Conservation (phyloP, 2,113 vertebrate genomes). For the Sinocyclocheilus anshuiensis region DNA sequence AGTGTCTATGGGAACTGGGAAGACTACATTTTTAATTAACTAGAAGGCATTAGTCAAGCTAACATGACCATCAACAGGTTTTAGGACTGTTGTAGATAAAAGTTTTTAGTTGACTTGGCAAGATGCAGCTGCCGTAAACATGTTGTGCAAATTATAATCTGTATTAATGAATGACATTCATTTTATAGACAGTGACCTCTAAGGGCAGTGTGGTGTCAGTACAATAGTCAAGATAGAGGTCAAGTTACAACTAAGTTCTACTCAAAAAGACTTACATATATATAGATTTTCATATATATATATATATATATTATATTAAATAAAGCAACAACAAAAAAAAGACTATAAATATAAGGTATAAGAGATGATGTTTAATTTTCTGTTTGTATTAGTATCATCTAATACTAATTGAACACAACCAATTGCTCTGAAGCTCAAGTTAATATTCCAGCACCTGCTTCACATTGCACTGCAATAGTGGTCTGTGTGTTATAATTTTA, state of each 20-base stretch:
- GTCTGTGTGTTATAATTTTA: not conserved
- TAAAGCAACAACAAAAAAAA: too few relatives aligned
- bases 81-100: too few relatives aligned
- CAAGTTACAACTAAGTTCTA: not conserved
- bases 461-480: constrained; percentile 5
- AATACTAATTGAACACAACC: not conserved
- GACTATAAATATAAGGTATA: too few relatives aligned
- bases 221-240: constrained; percentile 5
- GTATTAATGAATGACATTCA: not conserved
- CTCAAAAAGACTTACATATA: too few relatives aligned
- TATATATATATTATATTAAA: too few relatives aligned
- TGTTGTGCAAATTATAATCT: not conserved
- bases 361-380: too few relatives aligned
- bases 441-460: constrained; percentile 9
- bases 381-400: too few relatives aligned
- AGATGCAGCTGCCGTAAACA: not conserved
- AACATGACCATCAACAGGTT: not conserved
- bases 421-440: not conserved
- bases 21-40: not conserved
- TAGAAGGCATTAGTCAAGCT: not conserved
- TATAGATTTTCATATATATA: too few relatives aligned
- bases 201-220: constrained; percentile 13
- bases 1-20: not conserved
- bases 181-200: constrained; percentile 26
- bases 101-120: not conserved